Evolutionary conservation across 2,797 vertebrate species (phyloP), one percentile per base, ranked within the genome.

Genomic region (Xenentodon cancila): DNA sequence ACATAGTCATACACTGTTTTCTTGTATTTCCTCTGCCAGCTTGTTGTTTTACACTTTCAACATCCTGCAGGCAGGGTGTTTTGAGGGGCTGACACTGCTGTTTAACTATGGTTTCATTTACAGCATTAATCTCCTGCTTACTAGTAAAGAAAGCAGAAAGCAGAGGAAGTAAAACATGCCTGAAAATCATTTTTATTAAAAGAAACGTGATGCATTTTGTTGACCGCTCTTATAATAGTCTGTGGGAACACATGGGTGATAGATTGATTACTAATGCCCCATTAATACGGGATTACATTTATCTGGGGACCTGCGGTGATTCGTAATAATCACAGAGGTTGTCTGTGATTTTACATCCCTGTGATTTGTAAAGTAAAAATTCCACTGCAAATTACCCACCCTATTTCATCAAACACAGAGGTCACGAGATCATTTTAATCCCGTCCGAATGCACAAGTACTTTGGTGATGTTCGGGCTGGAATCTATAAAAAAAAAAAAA

Each of bases 21-120:
- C 77, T 85, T 54, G 22, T 63, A 78, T 79, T 85, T 82, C 78
- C 71, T 68, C 74, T 80, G 74, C 79, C 87, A 84, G 80, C 84
- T 81, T 82, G 81, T 88, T 86, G 80, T 88, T 90, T 86, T 84
- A 84, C 84, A 67, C 87, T 89, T 75, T 79, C 71, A 64, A 84
- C 89, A 88, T 89, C 85, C 84, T 88, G 77, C 53, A 50, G 51
- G 17, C 43, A n/a, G 61, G 54, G 59, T 40, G 68, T 51, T 70
- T 17, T 22, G 49, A 79, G 71, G 66, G 71, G 81, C 86, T 90
- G 91, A 89, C 86, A 13, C 77, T 53, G 80, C 81, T 76, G 19
- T 84, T 75, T 69, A 37, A 55, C 56, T 52, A 11, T 59, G 61
- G 67, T 63, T 63, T 75, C 53, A 66, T 73, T 71, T 81, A 72